Percentiles rank a stretch among this genome's conserved stretches.
phyloP scores from a whole-genome alignment of 2,797 vertebrate species.

The Sarcophilus harrisii region DNA sequence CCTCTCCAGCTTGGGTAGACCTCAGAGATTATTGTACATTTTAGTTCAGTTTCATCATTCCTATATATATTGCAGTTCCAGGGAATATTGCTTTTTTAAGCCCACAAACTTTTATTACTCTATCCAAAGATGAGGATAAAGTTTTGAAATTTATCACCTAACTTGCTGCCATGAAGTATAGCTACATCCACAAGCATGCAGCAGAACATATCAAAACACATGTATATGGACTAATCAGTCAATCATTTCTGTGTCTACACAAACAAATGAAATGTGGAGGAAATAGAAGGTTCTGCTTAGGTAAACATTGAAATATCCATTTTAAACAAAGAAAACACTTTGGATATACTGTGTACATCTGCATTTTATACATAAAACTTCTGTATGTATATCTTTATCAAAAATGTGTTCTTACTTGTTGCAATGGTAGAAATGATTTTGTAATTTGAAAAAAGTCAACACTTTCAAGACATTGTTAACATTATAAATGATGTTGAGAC shows the following conservation, averaged over 20 bases:
- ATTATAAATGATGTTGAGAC: constrained; percentile 19
- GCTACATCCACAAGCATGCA: not conserved
- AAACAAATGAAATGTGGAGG: constrained; percentile 18
- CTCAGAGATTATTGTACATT: constrained; percentile 76
- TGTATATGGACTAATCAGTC: not conserved
- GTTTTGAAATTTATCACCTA: constrained; percentile 76
- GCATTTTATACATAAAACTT: constrained; percentile 26
- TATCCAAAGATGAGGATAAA: constrained; percentile 77
- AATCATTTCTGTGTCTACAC: constrained; percentile 50
- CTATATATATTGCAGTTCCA: constrained; percentile 71
- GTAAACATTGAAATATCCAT: constrained; percentile 21
- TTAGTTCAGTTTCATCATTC: constrained; percentile 77
- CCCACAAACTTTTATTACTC: constrained; percentile 79
- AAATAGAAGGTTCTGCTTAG: not conserved
- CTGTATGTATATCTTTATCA: constrained; percentile 24
- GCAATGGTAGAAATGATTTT: constrained; percentile 41
- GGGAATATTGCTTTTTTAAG: constrained; percentile 81
- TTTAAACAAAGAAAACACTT: constrained; percentile 40
- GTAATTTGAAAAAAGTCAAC: not conserved
- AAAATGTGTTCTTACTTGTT: not conserved
- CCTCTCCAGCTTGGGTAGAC: constrained; percentile 69
- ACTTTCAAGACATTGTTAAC: constrained; percentile 36
- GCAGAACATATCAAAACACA: constrained; percentile 17
- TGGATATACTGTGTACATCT: not conserved
- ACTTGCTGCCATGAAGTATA: constrained; percentile 65